Conservation (phyloP, 2,797 vertebrate species). For the Octomys mimax region DNA sequence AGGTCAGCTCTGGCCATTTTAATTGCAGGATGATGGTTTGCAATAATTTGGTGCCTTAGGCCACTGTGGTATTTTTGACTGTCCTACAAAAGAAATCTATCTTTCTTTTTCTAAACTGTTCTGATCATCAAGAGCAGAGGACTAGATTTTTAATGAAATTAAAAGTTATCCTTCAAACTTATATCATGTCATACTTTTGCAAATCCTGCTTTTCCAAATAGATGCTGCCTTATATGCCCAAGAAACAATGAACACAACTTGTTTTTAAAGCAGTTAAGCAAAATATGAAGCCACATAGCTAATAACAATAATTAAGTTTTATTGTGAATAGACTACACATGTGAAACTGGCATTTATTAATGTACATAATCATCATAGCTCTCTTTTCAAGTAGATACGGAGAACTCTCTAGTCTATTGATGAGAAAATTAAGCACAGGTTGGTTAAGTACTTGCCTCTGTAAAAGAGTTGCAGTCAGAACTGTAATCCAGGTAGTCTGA, state of each 20-base stretch:
- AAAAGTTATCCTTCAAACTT: slow-evolving; percentile 14
- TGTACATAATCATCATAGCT: neutral
- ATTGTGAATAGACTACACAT: neutral
- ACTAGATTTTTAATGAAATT: slow-evolving; percentile 48
- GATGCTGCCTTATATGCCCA: neutral
- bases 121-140: neutral
- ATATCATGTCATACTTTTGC: neutral
- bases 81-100: slow-evolving; percentile 71
- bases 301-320: neutral
- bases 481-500: neutral
- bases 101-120: slow-evolving; percentile 30
- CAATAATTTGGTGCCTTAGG: slow-evolving; percentile 80
- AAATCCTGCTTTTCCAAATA: slow-evolving; percentile 33
- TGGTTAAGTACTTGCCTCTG: neutral
- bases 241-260: neutral
- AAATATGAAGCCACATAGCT: neutral
- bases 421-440: neutral
- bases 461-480: neutral
- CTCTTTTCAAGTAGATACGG: neutral
- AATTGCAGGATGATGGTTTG: slow-evolving; percentile 84
- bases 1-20: slow-evolving; percentile 87
- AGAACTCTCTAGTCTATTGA: neutral
- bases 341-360: neutral
- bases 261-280: slow-evolving; percentile 31
- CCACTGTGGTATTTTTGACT: neutral